Conservation (phyloP, 2,113 vertebrate genomes). For the Galeopterus variegatus region DNA sequence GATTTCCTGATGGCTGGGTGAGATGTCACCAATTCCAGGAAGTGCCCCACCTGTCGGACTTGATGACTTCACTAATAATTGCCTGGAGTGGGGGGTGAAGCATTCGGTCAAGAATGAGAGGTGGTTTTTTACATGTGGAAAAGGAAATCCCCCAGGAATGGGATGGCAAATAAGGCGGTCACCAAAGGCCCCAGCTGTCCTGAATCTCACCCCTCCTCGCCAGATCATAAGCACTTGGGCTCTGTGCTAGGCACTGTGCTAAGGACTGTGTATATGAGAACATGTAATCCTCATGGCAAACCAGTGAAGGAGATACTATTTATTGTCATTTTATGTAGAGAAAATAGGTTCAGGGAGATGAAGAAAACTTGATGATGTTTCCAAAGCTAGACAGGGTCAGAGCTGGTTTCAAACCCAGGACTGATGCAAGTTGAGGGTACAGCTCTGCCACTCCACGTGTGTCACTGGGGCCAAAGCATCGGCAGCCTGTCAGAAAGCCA, state of each 20-base stretch:
- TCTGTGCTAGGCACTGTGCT: neutral
- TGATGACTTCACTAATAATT: constrained; percentile 56
- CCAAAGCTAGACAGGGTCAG: neutral
- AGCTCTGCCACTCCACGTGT: no score
- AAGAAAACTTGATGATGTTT: neutral
- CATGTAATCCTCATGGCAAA: neutral
- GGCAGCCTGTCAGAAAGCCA: neutral
- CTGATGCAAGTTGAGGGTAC: neutral
- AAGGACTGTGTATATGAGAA: neutral
- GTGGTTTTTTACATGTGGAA: neutral
- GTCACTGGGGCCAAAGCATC: accelerated
- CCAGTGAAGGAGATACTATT: neutral
- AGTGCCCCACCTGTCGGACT: constrained; percentile 44
- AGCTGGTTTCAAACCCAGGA: neutral
- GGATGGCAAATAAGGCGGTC: neutral
- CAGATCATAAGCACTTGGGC: neutral
- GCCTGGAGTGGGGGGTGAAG: neutral
- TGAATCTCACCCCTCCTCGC: neutral
- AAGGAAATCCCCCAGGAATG: neutral
- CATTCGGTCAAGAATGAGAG: neutral
- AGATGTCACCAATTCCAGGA: constrained; percentile 72
- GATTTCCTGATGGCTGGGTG: constrained; percentile 73
- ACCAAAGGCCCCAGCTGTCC: neutral
- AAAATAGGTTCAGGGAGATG: neutral
- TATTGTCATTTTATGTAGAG: neutral